Conservation (phyloP, 2,888 invertebrate species). For the Spodoptera littoralis region DNA sequence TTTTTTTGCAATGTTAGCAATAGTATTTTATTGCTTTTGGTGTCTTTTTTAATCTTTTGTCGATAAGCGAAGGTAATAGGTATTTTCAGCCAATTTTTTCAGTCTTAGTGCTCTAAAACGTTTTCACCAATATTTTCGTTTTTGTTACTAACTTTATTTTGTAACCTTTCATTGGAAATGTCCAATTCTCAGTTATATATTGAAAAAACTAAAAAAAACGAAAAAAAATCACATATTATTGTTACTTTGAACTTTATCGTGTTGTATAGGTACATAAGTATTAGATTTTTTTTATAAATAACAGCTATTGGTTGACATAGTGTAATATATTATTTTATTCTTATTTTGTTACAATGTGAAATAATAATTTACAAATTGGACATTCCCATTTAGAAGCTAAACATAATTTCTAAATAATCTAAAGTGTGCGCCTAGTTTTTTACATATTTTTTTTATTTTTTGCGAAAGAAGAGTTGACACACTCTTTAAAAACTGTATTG, state of each 20-base stretch:
- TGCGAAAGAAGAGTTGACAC: constrained; percentile 55
- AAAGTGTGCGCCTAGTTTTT: constrained; percentile 65
- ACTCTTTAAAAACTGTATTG: constrained; percentile 60
- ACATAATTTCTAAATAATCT: constrained; percentile 60
- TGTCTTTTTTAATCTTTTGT: constrained; percentile 30
- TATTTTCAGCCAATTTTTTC: constrained; percentile 80
- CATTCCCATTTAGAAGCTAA: constrained; percentile 55
- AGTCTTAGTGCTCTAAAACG: constrained; percentile 87
- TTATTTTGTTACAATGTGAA: not conserved
- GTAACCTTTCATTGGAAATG: constrained; percentile 68
- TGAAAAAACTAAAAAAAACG: no score
- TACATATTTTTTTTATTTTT: constrained; percentile 51
- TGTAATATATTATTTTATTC: not conserved
- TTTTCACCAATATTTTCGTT: constrained; percentile 69
- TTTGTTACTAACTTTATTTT: constrained; percentile 54
- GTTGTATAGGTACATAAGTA: no score
- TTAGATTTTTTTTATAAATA: no score
- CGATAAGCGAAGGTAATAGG: constrained; percentile 72
- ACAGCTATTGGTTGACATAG: no score
- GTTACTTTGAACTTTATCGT: no score
- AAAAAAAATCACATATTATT: no score
- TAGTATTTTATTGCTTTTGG: constrained; percentile 17
- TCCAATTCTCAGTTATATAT: constrained; percentile 58
- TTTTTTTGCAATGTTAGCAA: constrained; percentile 11
- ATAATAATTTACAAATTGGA: constrained; percentile 49